Evolutionary conservation across 2,888 invertebrate genomes (phyloP).

Genomic region (Cryptocephalus moraei): DNA sequence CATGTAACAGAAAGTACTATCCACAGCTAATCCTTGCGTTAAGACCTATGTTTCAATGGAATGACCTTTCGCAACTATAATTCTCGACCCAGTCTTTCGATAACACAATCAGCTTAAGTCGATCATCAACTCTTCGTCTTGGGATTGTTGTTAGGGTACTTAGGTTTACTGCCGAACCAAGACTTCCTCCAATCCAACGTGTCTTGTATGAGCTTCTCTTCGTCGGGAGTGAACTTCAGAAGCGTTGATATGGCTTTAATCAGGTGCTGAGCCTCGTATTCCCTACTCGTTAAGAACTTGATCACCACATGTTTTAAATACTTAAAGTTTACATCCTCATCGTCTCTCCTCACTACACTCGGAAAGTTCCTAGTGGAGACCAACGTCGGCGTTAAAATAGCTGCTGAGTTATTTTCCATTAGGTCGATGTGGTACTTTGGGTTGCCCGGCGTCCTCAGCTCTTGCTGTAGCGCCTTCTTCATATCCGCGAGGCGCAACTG

Average conservation of each 20-base stretch:
- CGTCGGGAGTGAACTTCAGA: constrained; percentile 73
- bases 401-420: constrained; percentile 40
- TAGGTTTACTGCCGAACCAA: constrained; percentile 55
- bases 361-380: constrained; percentile 38
- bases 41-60: too few species aligned
- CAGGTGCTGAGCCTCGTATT: constrained; percentile 79
- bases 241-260: constrained; percentile 80
- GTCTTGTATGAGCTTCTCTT: constrained; percentile 72
- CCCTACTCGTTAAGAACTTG: constrained; percentile 82
- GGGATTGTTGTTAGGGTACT: constrained; percentile 26
- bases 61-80: too few species aligned
- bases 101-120: too few species aligned
- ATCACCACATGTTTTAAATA: constrained; percentile 90
- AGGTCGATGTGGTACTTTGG: constrained; percentile 47
- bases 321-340: constrained; percentile 67
- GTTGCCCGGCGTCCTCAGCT: constrained; percentile 49
- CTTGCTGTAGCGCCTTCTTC: constrained; percentile 84
- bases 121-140: too few species aligned
- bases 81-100: too few species aligned
- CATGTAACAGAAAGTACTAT: too few species aligned
- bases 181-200: constrained; percentile 67
- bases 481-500: constrained; percentile 82
- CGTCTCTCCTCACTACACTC: constrained; percentile 33
- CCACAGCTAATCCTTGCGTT: too few species aligned
- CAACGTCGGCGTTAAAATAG: constrained; percentile 53